Evolutionary conservation across 2,888 invertebrate species (phyloP).

Genomic region (Ramazzottius varieornatus): DNA sequence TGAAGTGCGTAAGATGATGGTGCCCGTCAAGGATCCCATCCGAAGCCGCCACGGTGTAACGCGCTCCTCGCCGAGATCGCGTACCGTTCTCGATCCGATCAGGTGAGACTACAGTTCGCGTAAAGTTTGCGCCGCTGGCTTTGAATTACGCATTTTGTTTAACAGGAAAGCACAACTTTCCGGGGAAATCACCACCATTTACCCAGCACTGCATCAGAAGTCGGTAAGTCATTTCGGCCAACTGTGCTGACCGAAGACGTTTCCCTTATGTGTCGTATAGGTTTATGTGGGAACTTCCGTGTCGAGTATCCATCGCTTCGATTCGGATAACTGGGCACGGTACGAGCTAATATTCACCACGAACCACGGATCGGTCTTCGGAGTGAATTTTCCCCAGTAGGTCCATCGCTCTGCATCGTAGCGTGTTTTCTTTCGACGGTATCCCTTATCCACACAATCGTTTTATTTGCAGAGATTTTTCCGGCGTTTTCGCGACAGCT

Average conservation of each 20-base stretch:
- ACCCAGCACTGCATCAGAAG: neutral
- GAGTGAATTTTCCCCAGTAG: slow-evolving; percentile 55
- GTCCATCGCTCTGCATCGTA: slow-evolving; percentile 12
- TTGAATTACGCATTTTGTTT: too few species aligned
- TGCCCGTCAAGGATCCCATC: neutral
- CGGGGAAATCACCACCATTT: slow-evolving; percentile 44
- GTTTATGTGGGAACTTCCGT: slow-evolving; percentile 46
- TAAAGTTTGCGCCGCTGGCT: neutral
- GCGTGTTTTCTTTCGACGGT: neutral
- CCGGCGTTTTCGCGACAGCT: slow-evolving; percentile 60
- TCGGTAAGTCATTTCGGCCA: neutral
- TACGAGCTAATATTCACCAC: slow-evolving; percentile 48
- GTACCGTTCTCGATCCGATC: neutral
- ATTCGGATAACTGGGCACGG: slow-evolving; percentile 30
- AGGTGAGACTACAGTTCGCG: neutral
- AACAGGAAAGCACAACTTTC: slow-evolving; percentile 13
- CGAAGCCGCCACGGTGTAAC: neutral
- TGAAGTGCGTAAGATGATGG: neutral
- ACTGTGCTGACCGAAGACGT: neutral
- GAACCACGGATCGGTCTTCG: slow-evolving; percentile 49
- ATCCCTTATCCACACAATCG: neutral
- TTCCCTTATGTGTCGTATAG: slow-evolving; percentile 14
- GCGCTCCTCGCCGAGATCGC: neutral
- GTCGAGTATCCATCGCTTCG: slow-evolving; percentile 54
- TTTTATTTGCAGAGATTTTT: slow-evolving; percentile 34